Evolutionary conservation across 1,140 invertebrate genomes (phyloP), one percentile per base, ranked within the genome.

Genomic region (Cydia amplana): DNA sequence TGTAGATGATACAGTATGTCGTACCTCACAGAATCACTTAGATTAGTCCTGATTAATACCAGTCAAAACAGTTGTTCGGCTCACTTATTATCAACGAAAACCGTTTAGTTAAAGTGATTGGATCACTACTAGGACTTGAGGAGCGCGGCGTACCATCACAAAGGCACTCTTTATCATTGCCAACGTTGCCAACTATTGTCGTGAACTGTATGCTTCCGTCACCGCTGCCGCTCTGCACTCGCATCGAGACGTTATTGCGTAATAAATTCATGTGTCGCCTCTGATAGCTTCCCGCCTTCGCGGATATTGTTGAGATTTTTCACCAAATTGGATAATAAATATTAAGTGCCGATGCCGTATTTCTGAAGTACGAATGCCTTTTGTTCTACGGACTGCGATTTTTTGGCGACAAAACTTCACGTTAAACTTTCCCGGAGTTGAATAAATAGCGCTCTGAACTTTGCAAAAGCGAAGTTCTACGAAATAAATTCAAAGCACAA

Each of bases 251-350:
- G 28, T 72, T 79, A 81, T 79, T 79, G 80, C 75, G 73, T 76
- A 79, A 81, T 79, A 81, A 81, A 81, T 79, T 77, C 74, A 77
- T 77, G 77, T 76, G 80, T 79, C 77, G 67, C 74, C 73, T 67
- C 77, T 76, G 75, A 79, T 74, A 64, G 76, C 67, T 46, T 64
- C 40, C 49, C 72, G 76, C 70, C 72, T 78, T 75, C 23, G 72
- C 75, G 76, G 74, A 77, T 79, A 81, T 78, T 55, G 75, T 72
- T 74, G 40, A 79, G 75, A 81, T 81, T 79, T 80, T 75, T 80
- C 76, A 74, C 74, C 72, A 75, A 78, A 78, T 80, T 72, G 79
- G 76, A 78, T 80, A 76, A 80, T 81, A 77, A 81, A 81, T 78
- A 78, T 79, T 79, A 77, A 76, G 63, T 77, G 6, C 49, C 75